A percentile compares a stretch with the other conserved stretches of the same genome.
phyloP scores from a whole-genome alignment of 2,888 invertebrate species.

The Synergus laeviventris region DNA sequence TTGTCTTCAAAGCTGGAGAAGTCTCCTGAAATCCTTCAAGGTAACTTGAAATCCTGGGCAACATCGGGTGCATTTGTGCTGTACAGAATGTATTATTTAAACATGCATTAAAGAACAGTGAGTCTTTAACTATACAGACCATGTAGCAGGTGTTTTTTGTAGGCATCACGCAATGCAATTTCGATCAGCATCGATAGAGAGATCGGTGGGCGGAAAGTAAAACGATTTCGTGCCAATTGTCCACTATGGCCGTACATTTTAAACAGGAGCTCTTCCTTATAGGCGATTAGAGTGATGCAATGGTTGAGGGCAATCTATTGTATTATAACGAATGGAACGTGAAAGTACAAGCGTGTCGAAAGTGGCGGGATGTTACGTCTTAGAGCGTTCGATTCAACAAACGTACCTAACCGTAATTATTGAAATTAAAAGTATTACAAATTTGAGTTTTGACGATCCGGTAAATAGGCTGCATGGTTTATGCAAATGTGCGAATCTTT shows the following conservation, averaged over 20 bases:
- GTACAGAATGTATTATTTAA: no score
- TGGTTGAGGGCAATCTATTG: constrained; percentile 53
- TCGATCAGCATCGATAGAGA: no score
- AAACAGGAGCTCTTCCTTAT: constrained; percentile 49
- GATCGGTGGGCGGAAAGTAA: background rate
- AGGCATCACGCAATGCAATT: no score
- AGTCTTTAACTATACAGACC: no score
- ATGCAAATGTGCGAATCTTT: constrained; percentile 14
- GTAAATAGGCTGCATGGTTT: constrained; percentile 10
- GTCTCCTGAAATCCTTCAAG: no score
- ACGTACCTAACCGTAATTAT: constrained; percentile 52
- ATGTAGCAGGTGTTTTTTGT: no score
- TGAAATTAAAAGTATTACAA: constrained; percentile 11
- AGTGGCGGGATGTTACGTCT: constrained; percentile 63
- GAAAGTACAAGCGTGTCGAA: constrained; percentile 68
- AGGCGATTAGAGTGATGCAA: constrained; percentile 51
- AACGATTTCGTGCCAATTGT: constrained; percentile 2
- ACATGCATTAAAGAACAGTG: no score
- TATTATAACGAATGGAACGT: constrained; percentile 63
- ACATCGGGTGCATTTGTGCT: no score
- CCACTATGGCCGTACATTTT: constrained; percentile 37
- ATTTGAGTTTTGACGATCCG: constrained; percentile 17
- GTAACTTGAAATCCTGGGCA: no score
- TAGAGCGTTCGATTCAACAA: constrained; percentile 52
- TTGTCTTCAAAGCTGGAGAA: no score